Base-by-base conservation (phyloP, 2,113 vertebrate species). In the Myiopsitta monachus region DNA sequence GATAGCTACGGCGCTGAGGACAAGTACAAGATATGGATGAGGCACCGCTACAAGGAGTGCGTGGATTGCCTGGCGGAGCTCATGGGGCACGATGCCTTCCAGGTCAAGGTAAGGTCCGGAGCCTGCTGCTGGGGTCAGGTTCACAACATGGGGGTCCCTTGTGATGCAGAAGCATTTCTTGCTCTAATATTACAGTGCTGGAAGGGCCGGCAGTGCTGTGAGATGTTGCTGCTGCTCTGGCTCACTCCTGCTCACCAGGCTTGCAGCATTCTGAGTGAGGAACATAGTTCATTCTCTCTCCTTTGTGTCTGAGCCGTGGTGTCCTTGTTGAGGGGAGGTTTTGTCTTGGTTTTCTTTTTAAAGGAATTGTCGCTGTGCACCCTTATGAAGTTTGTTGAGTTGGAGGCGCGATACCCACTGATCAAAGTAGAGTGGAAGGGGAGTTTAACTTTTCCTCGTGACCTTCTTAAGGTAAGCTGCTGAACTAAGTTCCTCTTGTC, bases 11-110 rank as follows among this genome's bases (percentile, higher is more conserved):
- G 97, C 52, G 98, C 98, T 2, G 96, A 98, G 16, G 97, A 98
- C 6, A 99, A 99, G 66, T 99, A 99, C 91, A 97, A 73, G 63
- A 96, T 99, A 5, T 99, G 99, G 98, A 98, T 99, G 98, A 97
- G 99, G 51, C 98, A 99, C 79, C 98, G 99, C 13, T 99, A 99
- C 94, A 96, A 96, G 28, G 98, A 98, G 78, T 99, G 99, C 63
- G 97, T 98, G 91, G 95, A 90, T 41, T 94, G 97, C 47, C 82
- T 99, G 79, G 95, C 96, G 0, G 98, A 99, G 49, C 98, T 98
- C 67, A 95, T 99, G 83, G 80, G 64, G 2, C 98, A 99, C 22
- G 89, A 96, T 0, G 91, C 96, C 11, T 98, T 98, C 70, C 94
- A 70, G 54, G 97, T 99, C 66, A 98, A 98, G 98, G 99, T 99